These are phyloP conservation scores for Cheirogaleus medius DNA, from an alignment of 2,113 vertebrate genomes.

Conservation along the genomic window DNA sequence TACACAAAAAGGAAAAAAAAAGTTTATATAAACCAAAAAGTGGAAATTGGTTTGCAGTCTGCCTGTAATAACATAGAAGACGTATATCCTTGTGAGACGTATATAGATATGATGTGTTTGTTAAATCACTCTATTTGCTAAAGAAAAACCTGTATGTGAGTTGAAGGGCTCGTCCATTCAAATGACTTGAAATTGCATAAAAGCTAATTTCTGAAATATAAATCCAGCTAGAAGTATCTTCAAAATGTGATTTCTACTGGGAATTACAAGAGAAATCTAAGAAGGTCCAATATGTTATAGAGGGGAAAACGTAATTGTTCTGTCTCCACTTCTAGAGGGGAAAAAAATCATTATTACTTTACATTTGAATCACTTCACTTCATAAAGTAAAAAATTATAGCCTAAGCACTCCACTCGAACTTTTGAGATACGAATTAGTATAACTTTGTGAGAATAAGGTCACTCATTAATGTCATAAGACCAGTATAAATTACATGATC, in stretches of 20 bases:
- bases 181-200: background rate
- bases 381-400: background rate
- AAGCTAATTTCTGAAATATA: background rate
- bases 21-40: background rate
- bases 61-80: background rate
- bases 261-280: background rate
- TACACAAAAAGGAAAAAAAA: too few relatives aligned
- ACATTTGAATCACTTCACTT: background rate
- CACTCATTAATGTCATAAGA: background rate
- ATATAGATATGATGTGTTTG: background rate
- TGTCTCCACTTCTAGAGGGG: background rate
- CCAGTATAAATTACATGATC: background rate
- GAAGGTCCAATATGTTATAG: background rate
- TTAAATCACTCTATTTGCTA: background rate
- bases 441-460: background rate
- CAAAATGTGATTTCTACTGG: background rate
- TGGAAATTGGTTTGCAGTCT: background rate
- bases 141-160: background rate
- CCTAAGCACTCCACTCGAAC: background rate
- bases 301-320: background rate
- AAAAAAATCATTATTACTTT: background rate
- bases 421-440: background rate
- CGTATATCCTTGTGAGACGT: background rate
- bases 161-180: background rate
- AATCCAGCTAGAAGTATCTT: constrained; percentile 1